phyloP scores from a whole-genome alignment of 1,140 invertebrate genomes.

The Pseudomyrmex pallidus region DNA sequence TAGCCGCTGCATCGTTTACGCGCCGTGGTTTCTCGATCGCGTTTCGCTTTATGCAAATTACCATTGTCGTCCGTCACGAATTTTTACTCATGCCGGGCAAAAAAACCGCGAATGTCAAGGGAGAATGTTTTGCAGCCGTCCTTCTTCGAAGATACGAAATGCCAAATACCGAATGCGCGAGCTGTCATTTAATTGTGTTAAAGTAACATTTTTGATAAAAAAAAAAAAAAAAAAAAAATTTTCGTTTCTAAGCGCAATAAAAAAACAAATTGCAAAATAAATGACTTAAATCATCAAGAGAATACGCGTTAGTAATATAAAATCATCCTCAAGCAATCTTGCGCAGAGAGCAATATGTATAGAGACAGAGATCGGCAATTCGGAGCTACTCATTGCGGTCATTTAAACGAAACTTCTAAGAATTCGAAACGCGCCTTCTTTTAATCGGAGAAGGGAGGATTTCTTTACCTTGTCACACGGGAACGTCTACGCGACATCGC shows the following conservation, averaged over 20 bases:
- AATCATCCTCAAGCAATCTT: background rate
- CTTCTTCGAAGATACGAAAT: background rate
- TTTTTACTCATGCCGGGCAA: slow-evolving; percentile 31
- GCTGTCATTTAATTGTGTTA: background rate
- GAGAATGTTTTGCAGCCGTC: slow-evolving; percentile 1
- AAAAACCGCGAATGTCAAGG: slow-evolving; percentile 15
- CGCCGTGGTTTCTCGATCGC: slow-evolving; percentile 55
- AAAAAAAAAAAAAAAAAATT: background rate
- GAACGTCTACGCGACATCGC: slow-evolving; percentile 30
- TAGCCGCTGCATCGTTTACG: slow-evolving; percentile 48
- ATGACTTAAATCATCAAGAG: background rate
- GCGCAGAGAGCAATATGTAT: too few species aligned
- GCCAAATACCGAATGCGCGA: background rate
- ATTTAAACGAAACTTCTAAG: slow-evolving; percentile 7
- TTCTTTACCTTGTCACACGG: slow-evolving; percentile 41
- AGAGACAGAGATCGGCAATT: background rate
- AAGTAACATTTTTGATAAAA: background rate
- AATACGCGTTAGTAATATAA: background rate
- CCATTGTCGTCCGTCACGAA: slow-evolving; percentile 35
- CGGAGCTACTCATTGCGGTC: slow-evolving; percentile 25
- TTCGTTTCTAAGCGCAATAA: background rate
- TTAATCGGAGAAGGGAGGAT: slow-evolving; percentile 26
- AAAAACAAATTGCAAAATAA: background rate
- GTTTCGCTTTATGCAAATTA: slow-evolving; percentile 56
- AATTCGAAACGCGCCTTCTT: slow-evolving; percentile 26